Conservation (phyloP, 2,888 invertebrate genomes). For the Megalurothrips usitatus region DNA sequence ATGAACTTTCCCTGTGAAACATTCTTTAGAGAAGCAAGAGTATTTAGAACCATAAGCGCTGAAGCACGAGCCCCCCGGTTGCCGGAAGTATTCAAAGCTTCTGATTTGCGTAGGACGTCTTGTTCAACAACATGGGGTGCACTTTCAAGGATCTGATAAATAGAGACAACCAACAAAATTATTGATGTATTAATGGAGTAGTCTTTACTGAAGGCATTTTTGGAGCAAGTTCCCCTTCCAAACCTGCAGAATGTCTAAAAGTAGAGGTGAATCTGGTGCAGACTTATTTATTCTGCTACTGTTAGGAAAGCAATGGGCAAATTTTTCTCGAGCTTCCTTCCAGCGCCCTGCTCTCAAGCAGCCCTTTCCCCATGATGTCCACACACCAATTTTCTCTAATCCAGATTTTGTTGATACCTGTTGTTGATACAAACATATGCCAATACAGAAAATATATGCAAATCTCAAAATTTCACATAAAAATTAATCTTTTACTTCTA, state of each 20-base stretch:
- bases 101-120: neutral
- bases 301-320: constrained; percentile 50
- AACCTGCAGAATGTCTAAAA: neutral
- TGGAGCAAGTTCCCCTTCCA: neutral
- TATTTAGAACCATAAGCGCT: constrained; percentile 31
- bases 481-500: constrained; percentile 49
- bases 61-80: neutral
- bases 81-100: neutral
- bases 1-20: constrained; percentile 32
- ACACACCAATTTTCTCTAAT: constrained; percentile 68
- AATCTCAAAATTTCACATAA: neutral
- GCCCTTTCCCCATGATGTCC: constrained; percentile 85
- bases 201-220: neutral
- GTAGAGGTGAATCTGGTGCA: neutral
- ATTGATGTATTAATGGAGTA: neutral
- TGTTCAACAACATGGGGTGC: neutral
- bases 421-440: neutral
- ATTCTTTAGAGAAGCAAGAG: constrained; percentile 30
- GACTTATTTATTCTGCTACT: neutral
- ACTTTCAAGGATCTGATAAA: neutral
- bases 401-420: constrained; percentile 81
- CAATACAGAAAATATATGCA: neutral
- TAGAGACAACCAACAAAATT: neutral
- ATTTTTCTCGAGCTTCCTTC: constrained; percentile 70
- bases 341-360: constrained; percentile 75